phyloP scores from a whole-genome alignment of 2,113 vertebrate genomes.

The Cottus gobio region DNA sequence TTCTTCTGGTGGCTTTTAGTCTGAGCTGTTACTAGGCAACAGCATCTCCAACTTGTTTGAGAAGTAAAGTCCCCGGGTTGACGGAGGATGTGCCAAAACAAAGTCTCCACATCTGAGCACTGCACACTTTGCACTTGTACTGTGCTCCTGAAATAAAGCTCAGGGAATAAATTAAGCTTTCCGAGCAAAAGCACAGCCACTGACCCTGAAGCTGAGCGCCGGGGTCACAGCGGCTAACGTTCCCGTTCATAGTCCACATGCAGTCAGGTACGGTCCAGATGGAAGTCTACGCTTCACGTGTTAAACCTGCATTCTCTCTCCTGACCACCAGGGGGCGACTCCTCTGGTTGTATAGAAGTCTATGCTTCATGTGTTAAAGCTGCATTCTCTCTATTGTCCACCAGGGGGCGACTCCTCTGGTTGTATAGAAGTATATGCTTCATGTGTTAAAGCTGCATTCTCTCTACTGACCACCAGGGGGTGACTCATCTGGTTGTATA shows the following conservation, averaged over 20 bases:
- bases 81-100: background rate
- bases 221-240: background rate
- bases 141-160: background rate
- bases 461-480: too few species aligned
- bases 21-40: conserved; percentile 44
- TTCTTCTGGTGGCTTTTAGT: conserved; percentile 25
- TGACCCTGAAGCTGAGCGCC: background rate
- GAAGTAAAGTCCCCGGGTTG: background rate
- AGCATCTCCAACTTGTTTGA: conserved; percentile 11
- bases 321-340: too few species aligned
- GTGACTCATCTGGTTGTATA: too few species aligned
- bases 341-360: too few species aligned
- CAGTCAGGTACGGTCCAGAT: background rate
- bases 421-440: too few species aligned
- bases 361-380: too few species aligned
- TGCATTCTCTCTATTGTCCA: too few species aligned
- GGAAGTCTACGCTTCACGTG: too few species aligned
- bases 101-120: conserved; percentile 3
- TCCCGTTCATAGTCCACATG: background rate
- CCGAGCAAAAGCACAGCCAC: background rate
- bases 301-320: too few species aligned
- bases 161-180: background rate
- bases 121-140: background rate
- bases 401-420: too few species aligned
- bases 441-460: too few species aligned